These are phyloP conservation scores for Alentia gelatinosa DNA, from an alignment of 2,888 invertebrate species.

Conservation along the genomic window DNA sequence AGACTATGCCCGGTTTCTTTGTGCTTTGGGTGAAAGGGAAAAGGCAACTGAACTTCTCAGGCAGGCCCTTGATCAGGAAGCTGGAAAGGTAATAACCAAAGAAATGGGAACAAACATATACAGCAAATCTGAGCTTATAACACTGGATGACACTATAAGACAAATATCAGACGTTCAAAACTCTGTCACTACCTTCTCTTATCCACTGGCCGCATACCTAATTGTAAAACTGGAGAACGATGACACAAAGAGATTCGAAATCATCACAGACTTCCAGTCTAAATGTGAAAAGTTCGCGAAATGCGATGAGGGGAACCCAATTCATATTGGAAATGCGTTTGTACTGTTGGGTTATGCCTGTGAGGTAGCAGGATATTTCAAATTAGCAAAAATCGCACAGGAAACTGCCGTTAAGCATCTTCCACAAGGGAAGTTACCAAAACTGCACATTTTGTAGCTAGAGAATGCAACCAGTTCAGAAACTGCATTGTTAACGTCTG, in stretches of 20 bases:
- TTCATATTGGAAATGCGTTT: constrained; percentile 34
- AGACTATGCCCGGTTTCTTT: not conserved
- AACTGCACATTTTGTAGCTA: not conserved
- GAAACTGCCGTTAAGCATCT: not conserved
- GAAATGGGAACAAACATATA: not conserved
- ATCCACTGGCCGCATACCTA: not conserved
- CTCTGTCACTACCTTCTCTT: not conserved
- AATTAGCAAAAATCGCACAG: not conserved
- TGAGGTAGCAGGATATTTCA: not conserved
- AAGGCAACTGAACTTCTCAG: not conserved
- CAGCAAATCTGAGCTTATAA: not conserved
- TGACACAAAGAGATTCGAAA: not conserved
- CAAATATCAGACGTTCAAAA: constrained; percentile 18
- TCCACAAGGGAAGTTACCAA: not conserved
- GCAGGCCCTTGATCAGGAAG: not conserved
- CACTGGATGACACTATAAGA: not conserved
- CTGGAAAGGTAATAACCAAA: not conserved
- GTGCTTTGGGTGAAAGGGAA: not conserved
- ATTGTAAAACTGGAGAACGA: not conserved
- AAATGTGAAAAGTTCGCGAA: not conserved
- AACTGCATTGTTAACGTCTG: too few relatives aligned
- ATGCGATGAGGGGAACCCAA: not conserved
- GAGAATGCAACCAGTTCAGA: too few relatives aligned
- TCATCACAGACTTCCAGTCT: not conserved
- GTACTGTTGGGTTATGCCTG: constrained; percentile 12